Base-by-base conservation (phyloP, 2,888 invertebrate species). In the Tinea semifulvella region DNA sequence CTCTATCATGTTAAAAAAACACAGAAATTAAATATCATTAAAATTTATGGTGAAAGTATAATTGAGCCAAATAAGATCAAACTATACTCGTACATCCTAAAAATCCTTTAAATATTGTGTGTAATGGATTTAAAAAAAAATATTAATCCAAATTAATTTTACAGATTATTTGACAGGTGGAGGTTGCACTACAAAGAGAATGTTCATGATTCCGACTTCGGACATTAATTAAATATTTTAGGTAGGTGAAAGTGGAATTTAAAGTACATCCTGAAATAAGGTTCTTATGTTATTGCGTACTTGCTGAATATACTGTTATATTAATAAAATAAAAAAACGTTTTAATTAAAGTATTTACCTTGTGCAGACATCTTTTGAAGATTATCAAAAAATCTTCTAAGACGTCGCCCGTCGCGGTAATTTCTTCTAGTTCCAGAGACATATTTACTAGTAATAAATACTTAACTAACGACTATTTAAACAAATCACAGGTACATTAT, bases 351-450 rank as follows among this genome's bases (percentile, higher is more conserved):
- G 8, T 25, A 73, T 68, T 80, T 87, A 89, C 89, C 88, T 86
- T 85, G 72, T 84, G 82, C 70, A 88, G 82, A 60, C 88, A 82
- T 57, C 88, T 85, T 53, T 87, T 86, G 63, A 88, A 88, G 60
- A 88, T 82, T 56, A 85, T 69, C 58, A 88, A 82, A 70, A 90
- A 88, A 69, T 91, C 90, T 64, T 88, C 88, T 68, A 90, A 83
- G 56, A 89, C 85, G 70, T 89, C 88, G 54, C 89, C 89, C 54
- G 88, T 81, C 61, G 82, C 67, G 56, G 81, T 68, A 19, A 85
- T 65, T 53, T 87, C 84, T 65, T 85, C 88, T 63, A 87, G 81
- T 61, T 89, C 89, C 62, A 86, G 68, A 61, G 84, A 84, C 85
- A 90, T 87, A 63, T 36, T 36, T 63, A 61, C 61, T 53, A 44